Percentiles rank a stretch among this genome's conserved stretches.
Evolutionary conservation across 2,113 vertebrate genomes (phyloP).

Genomic region (Cromileptes altivelis): DNA sequence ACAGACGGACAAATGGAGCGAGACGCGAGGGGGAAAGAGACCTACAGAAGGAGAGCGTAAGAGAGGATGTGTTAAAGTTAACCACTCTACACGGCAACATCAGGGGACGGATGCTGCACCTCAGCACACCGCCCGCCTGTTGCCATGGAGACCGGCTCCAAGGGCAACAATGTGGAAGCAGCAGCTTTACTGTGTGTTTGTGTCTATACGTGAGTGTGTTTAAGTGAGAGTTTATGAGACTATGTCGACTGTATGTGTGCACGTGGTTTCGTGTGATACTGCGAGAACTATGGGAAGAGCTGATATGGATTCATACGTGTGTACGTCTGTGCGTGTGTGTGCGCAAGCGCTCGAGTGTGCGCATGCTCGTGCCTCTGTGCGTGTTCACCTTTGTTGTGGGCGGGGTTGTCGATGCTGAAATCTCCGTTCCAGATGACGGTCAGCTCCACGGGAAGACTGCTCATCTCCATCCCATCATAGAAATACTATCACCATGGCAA

Average conservation of each 20-base stretch:
- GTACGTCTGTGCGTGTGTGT: not conserved
- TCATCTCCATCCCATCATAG: conserved; percentile 98
- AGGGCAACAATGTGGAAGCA: conserved; percentile 72
- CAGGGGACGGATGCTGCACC: conserved; percentile 71
- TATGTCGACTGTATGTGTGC: conserved; percentile 13
- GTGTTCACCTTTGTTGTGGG: conserved; percentile 94
- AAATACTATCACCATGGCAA: conserved; percentile 88
- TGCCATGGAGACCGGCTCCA: conserved; percentile 82
- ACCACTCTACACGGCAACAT: conserved; percentile 67
- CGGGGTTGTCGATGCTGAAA: conserved; percentile 99
- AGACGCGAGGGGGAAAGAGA: conserved; percentile 13
- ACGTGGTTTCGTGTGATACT: conserved; percentile 8
- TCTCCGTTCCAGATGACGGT: conserved; percentile 98
- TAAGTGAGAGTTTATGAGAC: conserved; percentile 51
- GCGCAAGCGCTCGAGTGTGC: not conserved
- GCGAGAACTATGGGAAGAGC: conserved; percentile 1
- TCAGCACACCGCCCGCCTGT: conserved; percentile 75
- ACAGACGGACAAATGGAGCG: not conserved
- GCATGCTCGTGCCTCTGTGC: not conserved
- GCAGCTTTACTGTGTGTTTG: conserved; percentile 45
- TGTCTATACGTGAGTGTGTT: conserved; percentile 15
- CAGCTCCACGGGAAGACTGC: conserved; percentile 95
- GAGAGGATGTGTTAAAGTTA: conserved; percentile 73
- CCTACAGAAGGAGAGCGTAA: conserved; percentile 10
- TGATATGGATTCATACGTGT: conserved; percentile 14